A percentile compares a stretch with the other conserved stretches of the same genome.
Conservation (phyloP, 2,113 vertebrate genomes). For the Hippocampus zosterae region DNA sequence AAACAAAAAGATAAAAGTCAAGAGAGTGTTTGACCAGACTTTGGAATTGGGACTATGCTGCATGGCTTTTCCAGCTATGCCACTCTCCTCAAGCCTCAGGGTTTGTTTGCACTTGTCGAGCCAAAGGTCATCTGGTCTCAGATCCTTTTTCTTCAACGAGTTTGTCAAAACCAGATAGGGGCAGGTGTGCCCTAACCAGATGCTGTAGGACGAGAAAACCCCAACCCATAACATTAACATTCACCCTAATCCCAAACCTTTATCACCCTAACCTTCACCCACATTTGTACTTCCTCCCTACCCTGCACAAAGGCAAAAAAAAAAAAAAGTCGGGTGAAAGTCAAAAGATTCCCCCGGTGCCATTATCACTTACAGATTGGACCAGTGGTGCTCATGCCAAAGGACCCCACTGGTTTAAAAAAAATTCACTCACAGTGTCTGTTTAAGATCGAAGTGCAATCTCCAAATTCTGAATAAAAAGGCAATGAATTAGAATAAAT, state of each 20-base stretch:
- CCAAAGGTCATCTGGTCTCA: not conserved
- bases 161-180: not conserved
- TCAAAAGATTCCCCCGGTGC: not conserved
- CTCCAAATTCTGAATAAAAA: too few relatives aligned
- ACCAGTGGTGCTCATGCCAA: not conserved
- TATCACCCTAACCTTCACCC: not conserved
- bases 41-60: not conserved
- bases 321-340: not conserved
- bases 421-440: not conserved
- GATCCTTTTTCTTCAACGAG: not conserved
- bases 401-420: not conserved
- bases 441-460: too few relatives aligned
- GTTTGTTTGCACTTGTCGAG: not conserved
- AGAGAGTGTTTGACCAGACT: too few relatives aligned
- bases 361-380: not conserved
- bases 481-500: slow-evolving; percentile 24
- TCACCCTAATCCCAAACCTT: not conserved
- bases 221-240: not conserved
- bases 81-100: not conserved
- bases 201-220: not conserved
- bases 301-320: not conserved
- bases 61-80: not conserved
- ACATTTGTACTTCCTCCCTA: not conserved
- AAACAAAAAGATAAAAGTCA: too few relatives aligned
- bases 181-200: not conserved